Base-by-base conservation (phyloP, 2,888 invertebrate genomes). In the Spodoptera exigua region DNA sequence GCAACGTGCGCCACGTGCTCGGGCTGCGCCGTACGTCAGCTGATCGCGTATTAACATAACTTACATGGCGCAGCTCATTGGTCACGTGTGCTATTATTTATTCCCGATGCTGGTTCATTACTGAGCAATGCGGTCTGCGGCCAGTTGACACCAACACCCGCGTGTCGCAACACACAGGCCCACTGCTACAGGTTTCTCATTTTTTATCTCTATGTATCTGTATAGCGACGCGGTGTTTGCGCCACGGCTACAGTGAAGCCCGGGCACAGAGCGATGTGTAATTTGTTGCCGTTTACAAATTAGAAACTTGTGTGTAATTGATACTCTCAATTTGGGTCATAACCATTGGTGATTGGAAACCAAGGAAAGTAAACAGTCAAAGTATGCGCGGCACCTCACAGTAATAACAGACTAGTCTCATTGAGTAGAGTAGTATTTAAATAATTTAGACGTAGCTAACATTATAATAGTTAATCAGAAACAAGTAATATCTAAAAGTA, bases 141-240 rank as follows among this genome's bases (percentile, higher is more conserved):
- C 72, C 60, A 74, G 80, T 72, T 82, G 82, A 78, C 81, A 82
- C 79, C 74, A 75, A 68, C 78, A 72, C 75, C 51, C 39, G 36
- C 70, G 75, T 86, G 84, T 82, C 79, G 86, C 83, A 83, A 85
- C 78, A 63, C 61, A 57, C 77, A 57, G 52, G 37, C 49, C 40
- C 74, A 58, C 54, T 37, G 32, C 79, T 83, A 85, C 87, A 82
- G 83, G 84, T 86, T 85, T 84, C 66, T 75, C 74, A 75, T 80
- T 83, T 76, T 80, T 70, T 76, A 61, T 61, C 57, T 69, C 49
- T 68, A 68, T 61, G 59, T 59, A 53, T n/a, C n/a, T 73, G 74
- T 79, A 74, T 78, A 75, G 78, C 66, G 74, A 78, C 79, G 71
- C 57, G 60, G 62, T 69, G 79, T 81, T 83, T 81, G 83, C 81